Evolutionary conservation across 2,888 invertebrate genomes (phyloP), one percentile per base, ranked within the genome.

Genomic region (Slavum lentiscoides): DNA sequence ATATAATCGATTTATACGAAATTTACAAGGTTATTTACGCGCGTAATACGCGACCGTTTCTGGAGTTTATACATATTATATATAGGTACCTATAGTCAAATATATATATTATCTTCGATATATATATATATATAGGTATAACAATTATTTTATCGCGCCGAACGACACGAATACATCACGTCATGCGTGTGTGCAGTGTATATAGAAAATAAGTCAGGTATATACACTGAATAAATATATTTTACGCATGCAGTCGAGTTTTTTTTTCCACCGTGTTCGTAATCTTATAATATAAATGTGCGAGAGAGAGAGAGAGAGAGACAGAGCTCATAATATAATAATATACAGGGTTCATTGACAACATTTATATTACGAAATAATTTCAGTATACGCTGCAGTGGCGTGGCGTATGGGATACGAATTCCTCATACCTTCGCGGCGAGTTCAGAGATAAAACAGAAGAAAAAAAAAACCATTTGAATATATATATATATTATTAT

Each of bases 331-430:
- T n/a, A n/a, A 30, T 75, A 66, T 58, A 11, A n/a, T 39, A 19
- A 9, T n/a, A 39, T 30, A 64, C 55, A 74, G 55, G 74, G 74
- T 75, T 66, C 66, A 75, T 75, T 75, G 74, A 75, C 74, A 67
- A 75, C 74, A 75, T 75, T 75, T 67, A 67, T 67, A 67, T 67
- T 23, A 66, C 66, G 37, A 37, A 66, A 74, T 66, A 37, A 59
- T n/a, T n/a, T n/a, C n/a, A 61, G 1, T 30, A 30, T 30, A 30
- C n/a, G 11, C 11, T 39, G 11, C 11, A 43, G 43, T 43, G 7
- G 43, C 11, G 15, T 61, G n/a, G n/a, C n/a, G 21, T 72, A 74
- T 62, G 58, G 37, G 21, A 74, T 66, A 66, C 13, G 23, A 75
- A 75, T 75, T 74, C 74, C 23, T 66, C 74, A 30, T 30, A 58